A percentile compares a stretch with the other conserved stretches of the same genome.
These are phyloP conservation scores for Oxystoma pomonae DNA, from an alignment of 2,888 invertebrate genomes.

Conservation along the genomic window DNA sequence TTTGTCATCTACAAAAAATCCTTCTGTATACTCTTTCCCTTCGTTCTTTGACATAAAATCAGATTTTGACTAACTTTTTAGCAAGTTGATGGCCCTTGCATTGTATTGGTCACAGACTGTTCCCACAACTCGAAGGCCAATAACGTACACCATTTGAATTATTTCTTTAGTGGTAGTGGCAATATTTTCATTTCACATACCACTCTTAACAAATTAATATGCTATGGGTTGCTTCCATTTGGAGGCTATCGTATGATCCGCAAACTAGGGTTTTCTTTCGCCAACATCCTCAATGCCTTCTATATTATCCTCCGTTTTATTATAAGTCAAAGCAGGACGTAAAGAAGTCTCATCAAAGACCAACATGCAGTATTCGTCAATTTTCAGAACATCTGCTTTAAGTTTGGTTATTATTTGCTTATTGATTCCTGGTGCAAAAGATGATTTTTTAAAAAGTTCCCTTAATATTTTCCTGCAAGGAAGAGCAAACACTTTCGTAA, in stretches of 20 bases:
- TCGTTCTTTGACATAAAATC: not conserved
- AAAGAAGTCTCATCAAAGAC: not conserved
- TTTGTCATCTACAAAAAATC: not conserved
- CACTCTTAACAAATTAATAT: not conserved
- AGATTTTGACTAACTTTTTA: not conserved
- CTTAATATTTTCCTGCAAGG: not conserved
- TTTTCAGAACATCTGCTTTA: not conserved
- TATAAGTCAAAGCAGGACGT: no score
- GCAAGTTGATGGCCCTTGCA: not conserved
- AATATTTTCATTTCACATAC: not conserved
- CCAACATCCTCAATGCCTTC: slow-evolving; percentile 7
- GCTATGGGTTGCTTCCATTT: not conserved
- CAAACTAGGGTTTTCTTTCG: not conserved
- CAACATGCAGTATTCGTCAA: not conserved
- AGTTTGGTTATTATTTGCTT: not conserved
- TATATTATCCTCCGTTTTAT: no score
- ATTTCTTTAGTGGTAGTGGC: not conserved
- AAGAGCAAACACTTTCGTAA: not conserved
- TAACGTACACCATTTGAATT: not conserved
- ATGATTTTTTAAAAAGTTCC: not conserved
- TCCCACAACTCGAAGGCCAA: not conserved
- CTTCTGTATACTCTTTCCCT: not conserved
- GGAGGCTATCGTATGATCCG: not conserved
- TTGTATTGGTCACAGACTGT: not conserved
- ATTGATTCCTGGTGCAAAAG: not conserved